Conservation (phyloP, 2,888 invertebrate genomes). For the Drosophila anomelani region DNA sequence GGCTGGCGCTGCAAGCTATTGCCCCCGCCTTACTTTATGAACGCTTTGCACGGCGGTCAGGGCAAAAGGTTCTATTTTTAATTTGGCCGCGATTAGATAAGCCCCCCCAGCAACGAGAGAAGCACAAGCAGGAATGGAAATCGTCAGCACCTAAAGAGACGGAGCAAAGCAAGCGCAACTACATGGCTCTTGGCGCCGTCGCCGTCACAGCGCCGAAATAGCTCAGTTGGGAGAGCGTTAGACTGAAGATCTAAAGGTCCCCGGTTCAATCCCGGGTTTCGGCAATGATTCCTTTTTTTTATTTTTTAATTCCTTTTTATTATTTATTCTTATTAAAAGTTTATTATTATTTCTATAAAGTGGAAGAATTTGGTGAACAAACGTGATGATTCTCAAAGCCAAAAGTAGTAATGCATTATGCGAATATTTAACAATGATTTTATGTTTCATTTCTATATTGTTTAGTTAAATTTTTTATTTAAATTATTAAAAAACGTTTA, state of each 20-base stretch:
- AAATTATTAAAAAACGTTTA: not conserved
- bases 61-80: constrained; percentile 63
- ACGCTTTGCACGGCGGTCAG: constrained; percentile 6
- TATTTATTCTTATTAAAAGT: too few species aligned
- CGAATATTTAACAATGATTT: too few species aligned
- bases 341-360: too few species aligned
- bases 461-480: not conserved
- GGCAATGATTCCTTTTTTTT: constrained; percentile 83
- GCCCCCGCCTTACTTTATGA: constrained; percentile 6
- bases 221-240: constrained; percentile 93
- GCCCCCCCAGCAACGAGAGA: constrained; percentile 48
- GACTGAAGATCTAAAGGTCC: constrained; percentile 92
- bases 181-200: not conserved
- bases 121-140: not conserved
- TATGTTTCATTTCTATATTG: constrained; percentile 1
- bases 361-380: too few species aligned
- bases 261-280: constrained; percentile 91
- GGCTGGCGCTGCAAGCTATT: constrained; percentile 37
- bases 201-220: constrained; percentile 87
- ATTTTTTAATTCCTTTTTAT: not conserved
- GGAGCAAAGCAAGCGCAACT: constrained; percentile 35
- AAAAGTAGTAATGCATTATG: too few species aligned
- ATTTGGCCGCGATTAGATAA: constrained; percentile 83
- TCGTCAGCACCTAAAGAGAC: constrained; percentile 5
- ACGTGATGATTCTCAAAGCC: too few species aligned